Evolutionary conservation across 2,797 vertebrate genomes (phyloP).

Genomic region (Momotus momota): DNA sequence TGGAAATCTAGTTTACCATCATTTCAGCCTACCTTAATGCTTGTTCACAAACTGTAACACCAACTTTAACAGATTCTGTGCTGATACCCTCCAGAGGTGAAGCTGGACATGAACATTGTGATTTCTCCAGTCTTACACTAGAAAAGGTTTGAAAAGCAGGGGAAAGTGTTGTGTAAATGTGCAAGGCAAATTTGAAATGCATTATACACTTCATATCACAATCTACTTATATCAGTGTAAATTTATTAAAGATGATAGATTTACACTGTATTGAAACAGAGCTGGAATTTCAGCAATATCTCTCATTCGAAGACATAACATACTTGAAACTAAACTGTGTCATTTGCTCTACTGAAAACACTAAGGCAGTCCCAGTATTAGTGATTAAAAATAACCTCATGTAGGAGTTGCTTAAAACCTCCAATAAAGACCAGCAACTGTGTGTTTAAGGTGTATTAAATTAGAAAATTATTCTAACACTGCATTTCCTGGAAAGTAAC

Average conservation of each 20-base stretch:
- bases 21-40: neutral
- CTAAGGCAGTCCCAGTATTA: neutral
- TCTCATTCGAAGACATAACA: neutral
- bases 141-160: neutral
- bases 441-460: neutral
- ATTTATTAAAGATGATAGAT: neutral
- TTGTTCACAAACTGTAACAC: neutral
- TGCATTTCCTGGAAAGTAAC: neutral
- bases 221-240: neutral
- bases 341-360: neutral
- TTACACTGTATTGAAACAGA: neutral
- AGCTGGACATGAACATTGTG: neutral
- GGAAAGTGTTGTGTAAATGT: neutral
- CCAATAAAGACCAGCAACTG: rapidly evolving
- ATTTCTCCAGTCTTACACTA: neutral
- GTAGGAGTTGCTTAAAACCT: neutral
- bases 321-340: neutral
- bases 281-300: neutral
- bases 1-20: neutral
- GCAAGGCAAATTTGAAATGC: neutral
- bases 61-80: neutral
- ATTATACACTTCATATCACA: neutral
- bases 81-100: neutral
- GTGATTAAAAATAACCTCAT: neutral
- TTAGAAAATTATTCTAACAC: neutral